Base-by-base conservation (phyloP, 2,888 invertebrate species). In the Hyposoter didymator region DNA sequence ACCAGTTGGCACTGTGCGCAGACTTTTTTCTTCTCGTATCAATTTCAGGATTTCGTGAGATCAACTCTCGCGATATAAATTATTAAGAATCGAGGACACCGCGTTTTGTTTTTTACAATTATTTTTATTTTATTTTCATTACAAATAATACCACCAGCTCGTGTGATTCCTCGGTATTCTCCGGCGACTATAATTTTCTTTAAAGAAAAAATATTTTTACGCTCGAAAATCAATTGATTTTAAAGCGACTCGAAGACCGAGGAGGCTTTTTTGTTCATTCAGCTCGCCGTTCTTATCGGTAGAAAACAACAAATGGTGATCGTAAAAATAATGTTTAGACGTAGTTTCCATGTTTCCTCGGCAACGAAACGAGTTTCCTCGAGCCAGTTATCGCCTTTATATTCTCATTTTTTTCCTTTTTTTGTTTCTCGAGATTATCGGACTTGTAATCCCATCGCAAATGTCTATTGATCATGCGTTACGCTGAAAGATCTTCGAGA, bases 21-120 rank as follows among this genome's bases (percentile, higher is more conserved):
- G 28, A 4, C 14, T 66, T 67, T 62, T 43, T 47, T 28, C 22
- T 76, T 32, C 17, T 45, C 47, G 47, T 78, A 78, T 70, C 70
- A 78, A 78, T 78, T 70, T 69, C 78, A 59, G 43, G 59, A 70
- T 78, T 78, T 67, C 32, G 35, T 39, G 78, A 55, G 78, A 52
- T 28, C 59, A 49, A 19, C 32, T 39, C 39, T 66, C 66, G 39
- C 19, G 39, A 39, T 59, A 35, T 17, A 49, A 35, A 62, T 59
- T 47, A 39, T 43, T 10, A 22, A 43, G 52, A 76, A 49, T 66
- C 49, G 49, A 19, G 52, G 32, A n/a, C 45, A 45, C 28, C n/a
- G 17, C 8, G 17, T 62, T 74, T 47, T 64, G 5, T 52, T 35
- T 32, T 8, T 22, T 7, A 28, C 43, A 32, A 7, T 52, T 39